Conservation (phyloP, 2,113 vertebrate species). For the Chionomys nivalis region DNA sequence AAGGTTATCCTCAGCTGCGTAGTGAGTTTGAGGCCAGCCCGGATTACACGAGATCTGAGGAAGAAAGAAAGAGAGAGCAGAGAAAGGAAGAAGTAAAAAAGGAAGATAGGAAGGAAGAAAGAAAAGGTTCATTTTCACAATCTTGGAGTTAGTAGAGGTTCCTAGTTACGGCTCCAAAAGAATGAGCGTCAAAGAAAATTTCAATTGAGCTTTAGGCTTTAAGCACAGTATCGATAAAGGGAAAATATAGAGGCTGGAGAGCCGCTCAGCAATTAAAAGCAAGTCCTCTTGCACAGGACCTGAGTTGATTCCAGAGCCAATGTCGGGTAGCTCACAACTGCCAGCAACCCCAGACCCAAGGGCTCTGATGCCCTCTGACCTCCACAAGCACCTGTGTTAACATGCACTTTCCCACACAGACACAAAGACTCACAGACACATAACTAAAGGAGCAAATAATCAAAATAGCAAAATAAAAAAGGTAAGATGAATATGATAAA, state of each 20-base stretch:
- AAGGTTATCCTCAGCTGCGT: background rate
- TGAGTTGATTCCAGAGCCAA: background rate
- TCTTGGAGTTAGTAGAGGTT: background rate
- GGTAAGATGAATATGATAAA: background rate
- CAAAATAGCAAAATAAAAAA: background rate
- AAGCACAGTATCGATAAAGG: background rate
- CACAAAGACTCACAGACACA: no score
- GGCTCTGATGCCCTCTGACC: background rate
- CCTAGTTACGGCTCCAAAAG: background rate
- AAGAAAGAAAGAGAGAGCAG: no score
- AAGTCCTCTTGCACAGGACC: background rate
- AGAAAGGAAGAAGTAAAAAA: no score
- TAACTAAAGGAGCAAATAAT: background rate
- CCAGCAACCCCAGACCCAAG: background rate
- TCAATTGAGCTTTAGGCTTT: background rate
- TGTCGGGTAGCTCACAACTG: background rate
- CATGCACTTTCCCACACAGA: background rate
- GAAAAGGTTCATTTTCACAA: background rate
- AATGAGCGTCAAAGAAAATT: background rate
- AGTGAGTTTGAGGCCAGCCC: background rate
- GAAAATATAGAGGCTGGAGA: background rate
- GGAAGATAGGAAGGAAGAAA: background rate
- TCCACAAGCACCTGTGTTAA: background rate
- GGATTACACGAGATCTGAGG: no score
- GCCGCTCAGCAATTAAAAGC: background rate